These are phyloP conservation scores for Rhinolophus sinicus DNA, from an alignment of 2,113 vertebrate genomes.

Conservation along the genomic window DNA sequence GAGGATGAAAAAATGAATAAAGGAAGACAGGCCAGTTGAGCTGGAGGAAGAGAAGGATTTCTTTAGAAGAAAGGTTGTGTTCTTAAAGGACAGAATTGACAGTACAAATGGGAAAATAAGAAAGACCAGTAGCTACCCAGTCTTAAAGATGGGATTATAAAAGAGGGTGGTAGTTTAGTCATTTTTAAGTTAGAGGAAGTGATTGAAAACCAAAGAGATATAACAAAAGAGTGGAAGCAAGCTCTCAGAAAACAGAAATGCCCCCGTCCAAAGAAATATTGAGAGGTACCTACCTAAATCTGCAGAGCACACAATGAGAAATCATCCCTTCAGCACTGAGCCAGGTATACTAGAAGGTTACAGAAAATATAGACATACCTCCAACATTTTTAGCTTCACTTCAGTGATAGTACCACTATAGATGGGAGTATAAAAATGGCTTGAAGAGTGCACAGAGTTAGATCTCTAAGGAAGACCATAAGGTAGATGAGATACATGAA, in stretches of 20 bases:
- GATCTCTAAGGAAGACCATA: neutral
- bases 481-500: neutral
- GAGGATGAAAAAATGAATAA: slow-evolving; percentile 15
- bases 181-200: slow-evolving; percentile 10
- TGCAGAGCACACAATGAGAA: neutral
- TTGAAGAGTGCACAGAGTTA: neutral
- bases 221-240: neutral
- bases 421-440: neutral
- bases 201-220: neutral
- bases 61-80: neutral
- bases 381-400: slow-evolving; percentile 11
- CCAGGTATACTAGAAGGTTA: neutral
- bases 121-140: neutral
- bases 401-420: neutral
- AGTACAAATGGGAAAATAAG: slow-evolving; percentile 33
- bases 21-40: neutral
- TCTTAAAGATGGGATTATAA: slow-evolving; percentile 11
- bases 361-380: neutral
- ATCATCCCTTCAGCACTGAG: neutral
- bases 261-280: neutral
- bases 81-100: neutral
- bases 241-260: neutral
- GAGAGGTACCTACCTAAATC: neutral
- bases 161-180: neutral
- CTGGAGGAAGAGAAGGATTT: neutral